phyloP scores from a whole-genome alignment of 2,888 invertebrate species.

The Galerucella pusilla region DNA sequence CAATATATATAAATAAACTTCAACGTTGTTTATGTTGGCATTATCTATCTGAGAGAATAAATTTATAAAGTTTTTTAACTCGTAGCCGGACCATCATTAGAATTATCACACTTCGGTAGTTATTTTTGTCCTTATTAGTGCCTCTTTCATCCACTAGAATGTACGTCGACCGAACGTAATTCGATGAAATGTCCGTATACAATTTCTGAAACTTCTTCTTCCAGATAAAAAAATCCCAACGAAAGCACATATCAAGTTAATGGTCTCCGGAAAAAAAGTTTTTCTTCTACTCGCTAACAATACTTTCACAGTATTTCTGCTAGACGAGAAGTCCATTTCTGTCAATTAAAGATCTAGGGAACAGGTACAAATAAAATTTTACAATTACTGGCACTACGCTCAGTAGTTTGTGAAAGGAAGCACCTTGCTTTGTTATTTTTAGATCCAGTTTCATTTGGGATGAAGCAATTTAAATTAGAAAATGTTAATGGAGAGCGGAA shows the following conservation, averaged over 20 bases:
- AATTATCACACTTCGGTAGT: not conserved
- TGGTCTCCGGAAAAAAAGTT: slow-evolving; percentile 20
- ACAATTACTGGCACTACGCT: not conserved
- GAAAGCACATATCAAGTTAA: slow-evolving; percentile 22
- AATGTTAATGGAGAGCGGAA: no score
- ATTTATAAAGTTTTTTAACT: not conserved
- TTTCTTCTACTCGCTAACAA: slow-evolving; percentile 10
- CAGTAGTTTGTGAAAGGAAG: not conserved
- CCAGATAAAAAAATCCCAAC: not conserved
- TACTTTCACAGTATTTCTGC: slow-evolving; percentile 13
- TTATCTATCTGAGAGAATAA: no score
- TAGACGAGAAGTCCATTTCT: slow-evolving; percentile 13
- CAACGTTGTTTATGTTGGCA: no score
- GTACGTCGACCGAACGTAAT: not conserved
- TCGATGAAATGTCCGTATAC: slow-evolving; percentile 4
- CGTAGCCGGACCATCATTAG: not conserved
- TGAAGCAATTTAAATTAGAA: no score
- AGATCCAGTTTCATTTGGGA: not conserved
- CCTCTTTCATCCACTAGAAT: not conserved
- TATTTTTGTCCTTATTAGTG: not conserved
- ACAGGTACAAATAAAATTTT: slow-evolving; percentile 9
- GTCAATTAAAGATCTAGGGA: slow-evolving; percentile 10
- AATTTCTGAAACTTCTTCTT: slow-evolving; percentile 2
- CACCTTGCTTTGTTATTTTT: not conserved
- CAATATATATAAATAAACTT: no score